Base-by-base conservation (phyloP, 1,140 invertebrate genomes). In the Lepidurus packardi region DNA sequence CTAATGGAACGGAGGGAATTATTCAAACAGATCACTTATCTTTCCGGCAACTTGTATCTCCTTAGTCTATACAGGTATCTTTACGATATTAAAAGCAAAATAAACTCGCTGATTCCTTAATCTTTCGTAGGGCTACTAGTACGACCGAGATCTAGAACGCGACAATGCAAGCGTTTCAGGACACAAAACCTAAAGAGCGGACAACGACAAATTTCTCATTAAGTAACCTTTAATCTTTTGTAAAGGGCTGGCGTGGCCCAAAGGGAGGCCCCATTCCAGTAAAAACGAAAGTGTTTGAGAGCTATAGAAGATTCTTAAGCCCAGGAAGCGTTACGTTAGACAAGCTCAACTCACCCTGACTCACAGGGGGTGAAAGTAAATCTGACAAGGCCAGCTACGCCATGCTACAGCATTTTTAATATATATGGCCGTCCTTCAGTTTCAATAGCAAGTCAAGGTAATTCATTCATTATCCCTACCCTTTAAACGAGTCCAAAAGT, bases 261-360 rank as follows among this genome's bases (percentile, higher is more conserved):
- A 65, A 65, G 53, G 16, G 53, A 65, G 53, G 53, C 53, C 53
- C 21, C 53, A 65, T 65, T 65, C 53, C 53, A 65, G 21, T 21
- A 21, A 65, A 65, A 65, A 65, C 13, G 53, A 65, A 65, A 65
- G 53, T 65, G 53, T 9, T 65, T 21, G 4, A 65, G 34, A 2
- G 34, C 34, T 3, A 34, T 34, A 34, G 34, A 34, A 34, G 4
- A 34, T 34, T 34, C 34, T 34, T 34, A 34, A 34, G 4, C 34
- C 34, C 34, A 34, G 34, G 34, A 34, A 34, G 34, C 34, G 34
- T 34, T 34, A 34, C 34, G 34, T 34, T 34, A 34, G 34, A 34
- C 34, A 34, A 34, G 34, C 34, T 3, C 34, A 34, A 34, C 34
- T 34, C 34, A 34, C 2, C 34, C 34, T 13, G 53, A 7, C 53